phyloP scores from a whole-genome alignment of 2,797 vertebrate species.

The Cichlasoma orientale region DNA sequence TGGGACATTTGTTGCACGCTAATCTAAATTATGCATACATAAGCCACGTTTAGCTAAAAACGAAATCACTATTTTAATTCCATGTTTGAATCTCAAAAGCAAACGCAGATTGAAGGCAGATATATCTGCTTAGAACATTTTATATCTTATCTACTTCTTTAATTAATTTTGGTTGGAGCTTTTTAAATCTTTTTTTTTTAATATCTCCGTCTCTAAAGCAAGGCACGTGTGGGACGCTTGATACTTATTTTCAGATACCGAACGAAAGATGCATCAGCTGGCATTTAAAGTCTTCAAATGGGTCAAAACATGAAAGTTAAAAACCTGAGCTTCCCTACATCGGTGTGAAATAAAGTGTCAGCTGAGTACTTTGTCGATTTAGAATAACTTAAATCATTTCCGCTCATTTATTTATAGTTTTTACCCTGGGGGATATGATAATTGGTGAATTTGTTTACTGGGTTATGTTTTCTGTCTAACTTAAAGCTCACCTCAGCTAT shows the following conservation, averaged over 20 bases:
- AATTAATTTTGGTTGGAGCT: constrained; percentile 13
- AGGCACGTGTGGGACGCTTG: neutral
- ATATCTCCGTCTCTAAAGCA: constrained; percentile 8
- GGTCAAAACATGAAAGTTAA: neutral
- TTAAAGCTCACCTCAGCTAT: constrained; percentile 19
- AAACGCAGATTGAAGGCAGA: neutral
- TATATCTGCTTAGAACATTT: constrained; percentile 1
- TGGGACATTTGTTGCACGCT: neutral
- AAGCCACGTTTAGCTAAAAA: neutral
- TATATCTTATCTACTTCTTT: constrained; percentile 17
- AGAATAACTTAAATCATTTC: neutral
- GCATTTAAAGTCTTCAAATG: neutral
- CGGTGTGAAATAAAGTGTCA: neutral
- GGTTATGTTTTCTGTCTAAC: neutral
- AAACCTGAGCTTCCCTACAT: neutral
- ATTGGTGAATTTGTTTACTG: constrained; percentile 45
- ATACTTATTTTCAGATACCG: constrained; percentile 18
- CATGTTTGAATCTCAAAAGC: constrained; percentile 1
- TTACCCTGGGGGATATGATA: constrained; percentile 21
- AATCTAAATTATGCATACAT: neutral
- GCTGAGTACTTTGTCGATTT: no score
- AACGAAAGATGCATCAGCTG: neutral
- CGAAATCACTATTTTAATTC: neutral
- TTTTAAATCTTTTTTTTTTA: constrained; percentile 4
- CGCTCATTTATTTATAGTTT: neutral